phyloP scores from a whole-genome alignment of 2,888 invertebrate species.

The Oscheius sp. region DNA sequence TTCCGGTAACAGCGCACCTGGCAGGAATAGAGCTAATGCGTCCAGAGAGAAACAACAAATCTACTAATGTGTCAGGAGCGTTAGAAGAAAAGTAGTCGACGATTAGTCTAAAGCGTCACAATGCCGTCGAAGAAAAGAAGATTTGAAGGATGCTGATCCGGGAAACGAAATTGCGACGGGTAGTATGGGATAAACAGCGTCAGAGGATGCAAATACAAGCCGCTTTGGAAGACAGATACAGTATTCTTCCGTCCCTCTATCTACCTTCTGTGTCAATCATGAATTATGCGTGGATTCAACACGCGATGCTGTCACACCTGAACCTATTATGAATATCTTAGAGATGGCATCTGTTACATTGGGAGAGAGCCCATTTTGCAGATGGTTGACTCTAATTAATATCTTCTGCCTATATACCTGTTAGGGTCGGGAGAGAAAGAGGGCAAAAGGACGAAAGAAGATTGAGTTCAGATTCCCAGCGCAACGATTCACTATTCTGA shows the following conservation, averaged over 20 bases:
- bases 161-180: constrained; percentile 6
- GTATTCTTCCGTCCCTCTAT: constrained; percentile 1
- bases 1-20: constrained; percentile 15
- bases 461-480: constrained; percentile 17
- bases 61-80: constrained; percentile 25
- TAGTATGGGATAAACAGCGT: background rate
- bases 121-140: background rate
- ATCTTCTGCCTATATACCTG: background rate
- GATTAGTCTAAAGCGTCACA: constrained; percentile 23
- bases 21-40: constrained; percentile 15
- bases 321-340: constrained; percentile 30
- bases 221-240: background rate
- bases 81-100: constrained; percentile 18
- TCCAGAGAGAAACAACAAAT: constrained; percentile 25
- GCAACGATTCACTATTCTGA: constrained; percentile 29
- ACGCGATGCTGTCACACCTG: constrained; percentile 30
- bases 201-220: background rate
- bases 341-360: constrained; percentile 20
- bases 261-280: constrained; percentile 12
- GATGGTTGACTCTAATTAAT: constrained; percentile 30
- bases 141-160: constrained; percentile 6
- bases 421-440: background rate
- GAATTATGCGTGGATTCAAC: constrained; percentile 24
- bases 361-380: constrained; percentile 21
- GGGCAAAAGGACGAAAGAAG: background rate